A percentile compares a stretch with the other conserved stretches of the same genome.
These are phyloP conservation scores for Brevimyrus niger DNA, from an alignment of 2,113 vertebrate genomes.

Conservation along the genomic window DNA sequence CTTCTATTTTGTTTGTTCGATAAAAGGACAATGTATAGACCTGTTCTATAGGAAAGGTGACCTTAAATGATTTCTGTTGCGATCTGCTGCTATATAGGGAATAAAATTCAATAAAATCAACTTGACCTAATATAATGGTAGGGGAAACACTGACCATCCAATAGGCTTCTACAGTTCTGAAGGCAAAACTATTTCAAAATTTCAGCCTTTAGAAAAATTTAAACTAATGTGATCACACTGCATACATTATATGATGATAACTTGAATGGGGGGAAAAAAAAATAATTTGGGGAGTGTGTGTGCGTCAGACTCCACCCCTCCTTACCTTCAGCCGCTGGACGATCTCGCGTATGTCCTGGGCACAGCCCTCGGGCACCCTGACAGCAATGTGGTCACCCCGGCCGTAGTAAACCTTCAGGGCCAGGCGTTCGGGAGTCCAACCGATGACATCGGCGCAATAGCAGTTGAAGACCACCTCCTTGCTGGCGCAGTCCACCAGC, in stretches of 20 bases:
- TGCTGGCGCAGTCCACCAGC: conserved; percentile 67
- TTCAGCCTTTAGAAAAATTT: background rate
- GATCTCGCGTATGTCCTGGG: conserved; percentile 78
- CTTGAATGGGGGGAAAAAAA: too few relatives aligned
- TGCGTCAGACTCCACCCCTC: background rate
- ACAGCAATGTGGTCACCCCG: conserved; percentile 79
- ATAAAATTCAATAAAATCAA: too few relatives aligned
- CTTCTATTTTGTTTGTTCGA: too few relatives aligned
- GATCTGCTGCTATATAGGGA: too few relatives aligned
- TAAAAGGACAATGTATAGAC: too few relatives aligned
- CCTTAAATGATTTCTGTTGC: too few relatives aligned
- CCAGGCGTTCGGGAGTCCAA: conserved; percentile 72
- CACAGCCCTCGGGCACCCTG: conserved; percentile 59
- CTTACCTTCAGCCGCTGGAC: conserved; percentile 86
- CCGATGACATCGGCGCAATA: conserved; percentile 86
- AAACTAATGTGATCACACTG: background rate
- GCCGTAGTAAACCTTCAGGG: conserved; percentile 80
- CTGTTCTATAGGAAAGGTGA: too few relatives aligned
- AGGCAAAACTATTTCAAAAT: background rate
- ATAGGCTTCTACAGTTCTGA: too few relatives aligned
- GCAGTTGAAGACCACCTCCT: conserved; percentile 89
- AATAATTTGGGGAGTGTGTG: background rate
- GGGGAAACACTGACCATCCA: too few relatives aligned
- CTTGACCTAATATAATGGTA: too few relatives aligned
- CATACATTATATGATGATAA: background rate